Evolutionary conservation across 2,113 vertebrate species (phyloP), one percentile per base, ranked within the genome.

Genomic region (Hiodon tergisus): DNA sequence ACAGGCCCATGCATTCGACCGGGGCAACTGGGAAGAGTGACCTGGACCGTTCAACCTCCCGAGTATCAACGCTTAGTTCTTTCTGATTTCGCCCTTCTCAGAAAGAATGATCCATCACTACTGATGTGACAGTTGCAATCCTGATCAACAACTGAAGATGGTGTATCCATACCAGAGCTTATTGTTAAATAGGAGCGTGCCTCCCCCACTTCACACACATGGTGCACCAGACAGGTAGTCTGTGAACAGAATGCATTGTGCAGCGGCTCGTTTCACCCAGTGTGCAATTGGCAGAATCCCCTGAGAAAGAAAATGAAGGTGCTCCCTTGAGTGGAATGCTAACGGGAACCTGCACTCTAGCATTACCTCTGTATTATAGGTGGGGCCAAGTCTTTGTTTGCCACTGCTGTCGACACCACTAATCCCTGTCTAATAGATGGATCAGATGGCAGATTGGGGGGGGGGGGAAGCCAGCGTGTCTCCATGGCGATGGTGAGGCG

Each of bases 281-380:
- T 55, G 16, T 81, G 67, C 76, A 78, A 85, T 86, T 83, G 81
- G 58, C 75, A 77, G 17, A 69, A 31, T 5, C 61, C 79, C 72
- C 72, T 71, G 50, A 4, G 54, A 51, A 69, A 75, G 70, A 57
- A 78, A 82, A 86, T 83, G 59, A 85, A 70, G 78, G 76, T 71
- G 58, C 71, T 62, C 69, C 53, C 14, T 54, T 69, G 74, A 63
- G 72, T 67, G 71, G 71, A 62, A 61, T 72, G 54, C 51, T 81
- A 84, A 86, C 81, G 68, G 76, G 79, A 60, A 80, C 75, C 65
- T 76, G n/a, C 69, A 81, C 84, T 86, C 76, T 79, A 73, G 62
- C 54, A 60, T 66, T 71, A 50, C 69, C 68, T 72, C 72, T 31
- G 76, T 70, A 77, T 81, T 78, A 16, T 52, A 79, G 67, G 78